These are phyloP conservation scores for Junco hyemalis DNA, from an alignment of 2,113 vertebrate species.

Conservation along the genomic window DNA sequence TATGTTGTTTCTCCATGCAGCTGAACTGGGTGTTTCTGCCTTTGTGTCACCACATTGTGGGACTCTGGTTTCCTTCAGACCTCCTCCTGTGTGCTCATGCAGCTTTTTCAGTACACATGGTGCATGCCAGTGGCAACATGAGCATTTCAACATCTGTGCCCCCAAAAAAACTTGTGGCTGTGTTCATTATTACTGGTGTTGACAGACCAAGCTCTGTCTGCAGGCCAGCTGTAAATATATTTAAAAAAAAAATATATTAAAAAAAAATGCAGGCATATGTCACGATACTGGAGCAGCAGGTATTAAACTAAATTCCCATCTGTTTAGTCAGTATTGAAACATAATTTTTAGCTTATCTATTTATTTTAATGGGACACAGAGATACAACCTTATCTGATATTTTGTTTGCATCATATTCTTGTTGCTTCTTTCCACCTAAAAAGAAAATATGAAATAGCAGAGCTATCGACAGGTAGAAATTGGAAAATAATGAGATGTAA, in stretches of 20 bases:
- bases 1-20: not conserved
- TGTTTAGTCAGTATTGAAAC: not conserved
- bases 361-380: not conserved
- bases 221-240: not conserved
- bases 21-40: not conserved
- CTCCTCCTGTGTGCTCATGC: fast-evolving
- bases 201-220: not conserved
- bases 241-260: not conserved
- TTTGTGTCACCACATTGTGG: not conserved
- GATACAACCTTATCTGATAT: not conserved
- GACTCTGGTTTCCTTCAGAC: not conserved
- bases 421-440: not conserved
- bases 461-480: not conserved
- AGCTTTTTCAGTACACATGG: not conserved
- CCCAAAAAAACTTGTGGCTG: not conserved
- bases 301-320: not conserved
- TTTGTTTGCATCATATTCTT: not conserved
- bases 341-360: not conserved
- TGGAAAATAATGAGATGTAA: not conserved
- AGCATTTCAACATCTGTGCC: not conserved
- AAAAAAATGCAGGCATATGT: not conserved
- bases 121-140: not conserved
- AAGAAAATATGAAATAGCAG: not conserved
- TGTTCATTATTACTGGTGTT: not conserved
- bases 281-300: not conserved